Evolutionary conservation across 2,888 invertebrate genomes (phyloP), one percentile per base, ranked within the genome.

Genomic region (Epinotia nisella): DNA sequence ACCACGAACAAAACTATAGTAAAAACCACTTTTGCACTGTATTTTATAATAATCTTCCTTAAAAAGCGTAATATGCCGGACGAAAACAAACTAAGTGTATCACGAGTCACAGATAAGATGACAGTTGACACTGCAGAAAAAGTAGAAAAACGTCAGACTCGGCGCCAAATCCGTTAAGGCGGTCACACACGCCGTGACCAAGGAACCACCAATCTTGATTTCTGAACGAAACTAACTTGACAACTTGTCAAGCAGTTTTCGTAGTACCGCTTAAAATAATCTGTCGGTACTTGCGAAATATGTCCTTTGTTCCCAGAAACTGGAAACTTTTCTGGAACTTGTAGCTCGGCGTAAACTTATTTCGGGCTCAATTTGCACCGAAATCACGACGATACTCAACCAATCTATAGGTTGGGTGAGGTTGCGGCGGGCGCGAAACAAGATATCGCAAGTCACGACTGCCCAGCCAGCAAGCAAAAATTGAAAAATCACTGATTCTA

Each of bases 381-480:
- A 55, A 55, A 55, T 55, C 55, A 21, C 55, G 55, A 55, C 21
- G 21, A 55, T 21, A 55, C n/a, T n/a, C n/a, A n/a, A n/a, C n/a
- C n/a, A n/a, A n/a, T n/a, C n/a, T n/a, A n/a, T n/a, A n/a, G n/a
- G 41, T 45, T 45, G 41, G 41, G 3, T 45, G 41, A 45, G 41
- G 41, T 45, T 45, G 41, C 41, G 41, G 41, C 41, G 41, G 41
- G 41, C 41, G 41, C 41, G 13, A 13, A 13, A 45, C 41, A 15
- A 15, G 45, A 15, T 45, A 45, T 45, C 15, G 45, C 45, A 15
- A 45, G 45, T 45, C 45, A 45, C 45, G 41, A 45, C 45, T 4
- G 15, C 45, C 45, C 45, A 45, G 45, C 45, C 45, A 45, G 45
- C 45, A 15, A 45, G 45, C 45, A 45, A 45, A 45, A 45, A 45